Base-by-base conservation (phyloP, 2,113 vertebrate species). In the Lophius piscatorius region DNA sequence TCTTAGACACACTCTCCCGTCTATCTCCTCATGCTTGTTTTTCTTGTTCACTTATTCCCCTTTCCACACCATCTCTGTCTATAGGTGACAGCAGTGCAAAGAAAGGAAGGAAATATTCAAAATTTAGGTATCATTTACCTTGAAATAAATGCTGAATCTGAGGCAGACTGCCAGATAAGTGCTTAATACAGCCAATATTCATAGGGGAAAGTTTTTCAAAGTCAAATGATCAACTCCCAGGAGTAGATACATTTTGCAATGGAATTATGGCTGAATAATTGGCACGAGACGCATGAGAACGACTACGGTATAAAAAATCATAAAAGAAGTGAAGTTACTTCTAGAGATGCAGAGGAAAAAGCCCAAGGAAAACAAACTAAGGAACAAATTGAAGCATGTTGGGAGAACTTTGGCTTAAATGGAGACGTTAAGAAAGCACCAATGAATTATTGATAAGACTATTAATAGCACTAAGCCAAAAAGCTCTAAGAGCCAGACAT, bases 381-480 rank as follows among this genome's bases (percentile, higher is more conserved):
- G 9, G 20, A 48, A 42, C 34, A 76, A 17, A 49, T 47, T 21
- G 4, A 49, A 18, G 23, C n/a, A 2, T 45, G 38, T 39, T 29
- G 42, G 46, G 4, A 33, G 45, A 41, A 35, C 52, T 13, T 3
- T 12, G n/a, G 24, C 12, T 56, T 35, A 51, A 45, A 59, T 10
- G 41, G 44, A 64, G 54, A 60, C 67, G 42, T 69, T 71, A 36
- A 75, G 81, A 81, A 63, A 70, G 59, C 81, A 66, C 16, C 0
- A 1, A 18, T 84, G 39, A 84, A 87, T 84, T 76, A 84, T 84
- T 76, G 40, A 86, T 78, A 7, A 22, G 26, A 65, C 52, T 70
- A 73, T 82, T 62, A 78, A 74, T 56, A 52, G 55, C 29, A 51
- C 56, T 64, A 69, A 74, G 69, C 59, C 68, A 38, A 60, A 66